Percentiles rank a stretch among this genome's conserved stretches.
Evolutionary conservation across 2,113 vertebrate genomes (phyloP).

Genomic region (Athene cunicularia): DNA sequence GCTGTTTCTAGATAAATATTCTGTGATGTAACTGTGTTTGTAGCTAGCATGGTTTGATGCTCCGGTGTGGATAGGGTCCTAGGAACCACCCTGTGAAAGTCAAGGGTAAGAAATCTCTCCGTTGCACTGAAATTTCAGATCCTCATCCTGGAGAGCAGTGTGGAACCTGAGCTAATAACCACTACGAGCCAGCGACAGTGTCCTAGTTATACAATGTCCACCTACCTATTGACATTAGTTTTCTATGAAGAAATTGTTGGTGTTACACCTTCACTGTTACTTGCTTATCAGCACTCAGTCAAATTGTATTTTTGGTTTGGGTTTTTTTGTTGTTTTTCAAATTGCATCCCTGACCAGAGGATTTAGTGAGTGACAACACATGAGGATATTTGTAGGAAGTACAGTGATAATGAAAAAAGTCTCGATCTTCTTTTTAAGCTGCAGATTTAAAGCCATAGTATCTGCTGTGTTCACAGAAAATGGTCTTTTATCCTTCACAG

Average conservation of each 20-base stretch:
- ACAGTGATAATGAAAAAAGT: not conserved
- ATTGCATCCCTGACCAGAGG: not conserved
- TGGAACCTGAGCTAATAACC: conserved; percentile 61
- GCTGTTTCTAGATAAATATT: conserved; percentile 60
- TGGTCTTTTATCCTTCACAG: not conserved
- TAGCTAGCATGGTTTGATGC: conserved; percentile 66
- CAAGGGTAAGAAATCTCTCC: conserved; percentile 56
- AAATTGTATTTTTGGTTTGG: not conserved
- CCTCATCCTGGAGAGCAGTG: conserved; percentile 63
- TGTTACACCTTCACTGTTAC: conserved; percentile 17
- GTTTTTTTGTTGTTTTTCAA: not conserved
- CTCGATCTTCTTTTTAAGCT: conserved; percentile 1
- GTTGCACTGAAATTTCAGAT: conserved; percentile 55
- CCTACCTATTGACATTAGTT: not conserved
- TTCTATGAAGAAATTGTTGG: conserved; percentile 23
- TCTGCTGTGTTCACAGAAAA: not conserved
- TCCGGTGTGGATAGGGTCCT: conserved; percentile 52
- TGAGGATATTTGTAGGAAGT: not conserved
- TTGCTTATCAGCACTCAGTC: not conserved
- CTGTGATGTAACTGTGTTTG: conserved; percentile 59
- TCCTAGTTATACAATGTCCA: conserved; percentile 36
- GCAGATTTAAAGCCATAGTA: conserved; percentile 60
- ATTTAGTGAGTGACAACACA: not conserved
- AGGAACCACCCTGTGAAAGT: conserved; percentile 10
- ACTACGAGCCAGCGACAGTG: conserved; percentile 46